These are phyloP conservation scores for Paralvinella palmiformis DNA, from an alignment of 1,140 invertebrate genomes.

Conservation along the genomic window DNA sequence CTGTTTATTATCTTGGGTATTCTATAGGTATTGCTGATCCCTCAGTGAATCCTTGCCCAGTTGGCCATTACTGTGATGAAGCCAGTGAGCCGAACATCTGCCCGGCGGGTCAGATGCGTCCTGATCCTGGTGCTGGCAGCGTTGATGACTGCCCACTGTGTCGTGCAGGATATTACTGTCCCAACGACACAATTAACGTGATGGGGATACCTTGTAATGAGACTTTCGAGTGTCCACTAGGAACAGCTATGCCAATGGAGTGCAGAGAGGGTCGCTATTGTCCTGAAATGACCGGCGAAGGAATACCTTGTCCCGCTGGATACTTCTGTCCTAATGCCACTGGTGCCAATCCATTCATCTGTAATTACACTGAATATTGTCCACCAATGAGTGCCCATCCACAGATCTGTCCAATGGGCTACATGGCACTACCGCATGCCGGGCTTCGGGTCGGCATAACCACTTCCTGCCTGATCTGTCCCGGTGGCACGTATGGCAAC, in stretches of 20 bases:
- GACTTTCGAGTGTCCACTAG: slow-evolving; percentile 34
- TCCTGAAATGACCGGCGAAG: slow-evolving; percentile 27
- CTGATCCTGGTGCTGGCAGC: slow-evolving; percentile 29
- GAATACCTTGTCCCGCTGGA: slow-evolving; percentile 36
- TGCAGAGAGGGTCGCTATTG: slow-evolving; percentile 40
- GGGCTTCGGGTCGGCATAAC: slow-evolving; percentile 27
- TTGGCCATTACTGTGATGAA: slow-evolving; percentile 36
- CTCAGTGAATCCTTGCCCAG: slow-evolving; percentile 31
- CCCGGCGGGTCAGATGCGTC: slow-evolving; percentile 39
- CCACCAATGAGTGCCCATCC: slow-evolving; percentile 40
- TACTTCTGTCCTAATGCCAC: slow-evolving; percentile 42
- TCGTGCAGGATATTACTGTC: slow-evolving; percentile 42
- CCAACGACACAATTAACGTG: slow-evolving; percentile 42
- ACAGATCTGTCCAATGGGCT: slow-evolving; percentile 34
- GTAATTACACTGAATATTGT: slow-evolving; percentile 39
- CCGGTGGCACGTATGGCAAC: slow-evolving; percentile 42
- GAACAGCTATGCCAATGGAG: slow-evolving; percentile 31
- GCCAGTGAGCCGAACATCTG: slow-evolving; percentile 38
- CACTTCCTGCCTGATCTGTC: slow-evolving; percentile 36
- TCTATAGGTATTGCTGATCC: slow-evolving; percentile 35
- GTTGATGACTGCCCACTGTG: slow-evolving; percentile 35
- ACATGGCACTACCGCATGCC: slow-evolving; percentile 31
- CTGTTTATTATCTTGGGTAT: too few species aligned
- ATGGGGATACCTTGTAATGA: slow-evolving; percentile 42
- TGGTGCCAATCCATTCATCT: slow-evolving; percentile 23